phyloP scores from a whole-genome alignment of 2,888 invertebrate species.

The Ophion costatus region DNA sequence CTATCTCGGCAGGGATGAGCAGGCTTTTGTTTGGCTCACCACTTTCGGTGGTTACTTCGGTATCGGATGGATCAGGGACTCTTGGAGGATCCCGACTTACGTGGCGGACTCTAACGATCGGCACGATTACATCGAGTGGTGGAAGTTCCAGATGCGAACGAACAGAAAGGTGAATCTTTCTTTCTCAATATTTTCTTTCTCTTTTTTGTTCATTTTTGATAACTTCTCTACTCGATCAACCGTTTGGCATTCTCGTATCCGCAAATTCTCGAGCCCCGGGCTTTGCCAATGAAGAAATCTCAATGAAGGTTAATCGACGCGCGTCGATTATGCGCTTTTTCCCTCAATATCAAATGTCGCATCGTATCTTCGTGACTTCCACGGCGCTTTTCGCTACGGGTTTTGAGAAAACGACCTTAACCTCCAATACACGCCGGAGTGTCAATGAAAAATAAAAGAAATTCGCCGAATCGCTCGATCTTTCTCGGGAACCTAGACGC shows the following conservation, averaged over 20 bases:
- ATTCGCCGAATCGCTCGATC: too few species aligned
- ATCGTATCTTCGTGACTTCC: too few species aligned
- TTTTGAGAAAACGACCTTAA: too few species aligned
- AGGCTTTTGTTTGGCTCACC: constrained; percentile 95
- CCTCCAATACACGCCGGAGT: too few species aligned
- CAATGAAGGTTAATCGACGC: too few species aligned
- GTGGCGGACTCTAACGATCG: constrained; percentile 93
- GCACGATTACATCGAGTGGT: constrained; percentile 87
- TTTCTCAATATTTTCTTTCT: not conserved
- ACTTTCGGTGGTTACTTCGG: constrained; percentile 94
- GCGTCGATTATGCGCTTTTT: too few species aligned
- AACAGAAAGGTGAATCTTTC: constrained; percentile 86
- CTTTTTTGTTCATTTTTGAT: not conserved
- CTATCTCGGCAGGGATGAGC: constrained; percentile 94
- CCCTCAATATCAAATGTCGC: too few species aligned
- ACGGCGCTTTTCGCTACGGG: too few species aligned
- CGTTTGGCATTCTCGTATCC: not conserved
- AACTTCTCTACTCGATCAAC: not conserved
- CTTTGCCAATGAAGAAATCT: too few species aligned
- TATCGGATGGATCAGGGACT: constrained; percentile 93
- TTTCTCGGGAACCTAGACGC: not conserved
- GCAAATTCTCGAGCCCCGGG: too few species aligned
- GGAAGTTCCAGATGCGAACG: constrained; percentile 86
- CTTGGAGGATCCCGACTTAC: constrained; percentile 93
- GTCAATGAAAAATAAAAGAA: too few species aligned